Conservation (phyloP, 35 echinoderm and acorn worm genomes). For the Stichopus chloronotus region DNA sequence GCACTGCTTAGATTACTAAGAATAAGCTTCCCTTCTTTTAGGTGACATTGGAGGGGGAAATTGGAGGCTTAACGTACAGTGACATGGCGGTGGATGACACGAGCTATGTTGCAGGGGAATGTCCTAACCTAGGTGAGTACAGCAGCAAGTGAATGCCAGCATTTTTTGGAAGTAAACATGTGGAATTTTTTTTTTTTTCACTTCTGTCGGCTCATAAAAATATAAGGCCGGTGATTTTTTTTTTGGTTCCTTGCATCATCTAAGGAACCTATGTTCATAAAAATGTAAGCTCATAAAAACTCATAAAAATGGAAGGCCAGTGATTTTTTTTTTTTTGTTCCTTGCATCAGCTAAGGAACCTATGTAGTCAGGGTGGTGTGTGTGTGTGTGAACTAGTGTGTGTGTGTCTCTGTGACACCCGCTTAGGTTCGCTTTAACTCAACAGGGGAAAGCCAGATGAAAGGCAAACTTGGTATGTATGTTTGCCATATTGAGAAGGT, state of each 20-base stretch:
- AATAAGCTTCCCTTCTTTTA: neutral
- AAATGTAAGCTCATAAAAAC: too few relatives aligned
- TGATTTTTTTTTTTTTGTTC: neutral
- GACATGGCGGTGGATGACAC: slow-evolving; percentile 70
- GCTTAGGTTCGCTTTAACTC: too few relatives aligned
- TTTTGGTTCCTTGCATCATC: too few relatives aligned
- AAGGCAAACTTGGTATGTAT: too few relatives aligned
- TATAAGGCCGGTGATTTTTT: neutral
- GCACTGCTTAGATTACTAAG: too few relatives aligned
- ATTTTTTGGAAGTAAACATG: neutral
- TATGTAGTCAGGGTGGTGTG: too few relatives aligned
- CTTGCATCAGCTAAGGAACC: too few relatives aligned
- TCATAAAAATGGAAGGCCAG: neutral
- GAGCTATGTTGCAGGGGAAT: slow-evolving; percentile 34
- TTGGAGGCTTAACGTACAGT: slow-evolving; percentile 4
- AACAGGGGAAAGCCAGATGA: too few relatives aligned
- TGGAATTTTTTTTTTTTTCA: neutral
- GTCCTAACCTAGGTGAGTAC: slow-evolving; percentile 49
- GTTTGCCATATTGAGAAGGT: too few relatives aligned
- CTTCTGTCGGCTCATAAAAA: neutral
- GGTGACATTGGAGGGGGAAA: slow-evolving; percentile 51
- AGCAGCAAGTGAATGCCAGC: neutral
- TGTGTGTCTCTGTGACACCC: too few relatives aligned
- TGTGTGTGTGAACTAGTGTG: too few relatives aligned
- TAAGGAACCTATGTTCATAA: too few relatives aligned